A percentile compares a stretch with the other conserved stretches of the same genome.
Evolutionary conservation across 2,888 invertebrate genomes (phyloP).

Genomic region (Phortica okadai): DNA sequence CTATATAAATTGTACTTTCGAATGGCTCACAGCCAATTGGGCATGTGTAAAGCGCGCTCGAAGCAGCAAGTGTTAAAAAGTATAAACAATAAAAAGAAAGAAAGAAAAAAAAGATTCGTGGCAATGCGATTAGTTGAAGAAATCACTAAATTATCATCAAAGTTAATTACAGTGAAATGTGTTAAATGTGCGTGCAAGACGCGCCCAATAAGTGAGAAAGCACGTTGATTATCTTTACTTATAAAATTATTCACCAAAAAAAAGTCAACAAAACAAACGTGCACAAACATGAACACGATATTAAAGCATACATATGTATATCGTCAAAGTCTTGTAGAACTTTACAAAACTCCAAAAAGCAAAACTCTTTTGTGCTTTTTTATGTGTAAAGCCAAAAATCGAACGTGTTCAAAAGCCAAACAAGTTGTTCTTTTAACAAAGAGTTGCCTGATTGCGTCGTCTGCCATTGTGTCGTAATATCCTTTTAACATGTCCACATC

Average conservation of each 20-base stretch:
- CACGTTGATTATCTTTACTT: neutral
- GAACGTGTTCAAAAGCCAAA: neutral
- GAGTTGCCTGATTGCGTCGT: slow-evolving; percentile 21
- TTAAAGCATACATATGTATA: neutral
- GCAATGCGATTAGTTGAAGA: slow-evolving; percentile 6
- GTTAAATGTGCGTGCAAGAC: slow-evolving; percentile 15
- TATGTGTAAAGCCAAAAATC: neutral
- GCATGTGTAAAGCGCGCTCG: slow-evolving; percentile 50
- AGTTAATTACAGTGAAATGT: slow-evolving; percentile 15
- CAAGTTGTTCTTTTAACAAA: slow-evolving; percentile 48
- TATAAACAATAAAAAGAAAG: slow-evolving; percentile 22
- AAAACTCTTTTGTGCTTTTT: neutral
- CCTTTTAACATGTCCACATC: slow-evolving; percentile 4
- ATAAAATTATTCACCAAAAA: no score
- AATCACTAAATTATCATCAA: slow-evolving; percentile 27
- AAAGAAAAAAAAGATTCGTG: neutral
- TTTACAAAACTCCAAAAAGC: neutral
- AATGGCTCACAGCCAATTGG: slow-evolving; percentile 44
- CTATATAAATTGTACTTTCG: neutral
- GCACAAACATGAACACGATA: neutral
- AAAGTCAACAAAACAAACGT: neutral
- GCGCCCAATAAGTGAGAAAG: slow-evolving; percentile 13
- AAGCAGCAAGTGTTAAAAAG: slow-evolving; percentile 57
- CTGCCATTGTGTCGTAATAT: slow-evolving; percentile 4
- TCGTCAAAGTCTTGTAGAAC: neutral